Evolutionary conservation across 2,888 invertebrate species (phyloP).

Genomic region (Lymantria dispar): DNA sequence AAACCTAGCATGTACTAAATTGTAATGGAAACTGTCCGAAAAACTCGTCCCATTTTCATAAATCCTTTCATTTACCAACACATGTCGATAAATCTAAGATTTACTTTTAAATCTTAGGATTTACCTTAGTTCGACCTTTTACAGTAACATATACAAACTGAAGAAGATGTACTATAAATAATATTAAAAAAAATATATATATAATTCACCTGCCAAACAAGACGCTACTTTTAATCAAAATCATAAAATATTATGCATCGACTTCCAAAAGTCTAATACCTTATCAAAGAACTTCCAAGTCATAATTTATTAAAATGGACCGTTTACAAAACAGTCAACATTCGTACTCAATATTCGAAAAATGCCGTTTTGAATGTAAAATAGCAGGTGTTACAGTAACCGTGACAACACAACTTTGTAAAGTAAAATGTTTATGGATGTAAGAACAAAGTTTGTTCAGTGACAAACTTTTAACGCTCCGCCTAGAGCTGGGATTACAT

Average conservation of each 20-base stretch:
- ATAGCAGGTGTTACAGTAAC: constrained; percentile 49
- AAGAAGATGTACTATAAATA: too few relatives aligned
- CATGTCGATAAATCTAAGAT: too few relatives aligned
- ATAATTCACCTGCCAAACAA: background rate
- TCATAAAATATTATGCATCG: constrained; percentile 5
- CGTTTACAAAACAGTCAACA: constrained; percentile 19
- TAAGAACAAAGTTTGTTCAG: constrained; percentile 61
- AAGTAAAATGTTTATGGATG: constrained; percentile 78
- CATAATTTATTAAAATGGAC: constrained; percentile 13
- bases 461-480: constrained; percentile 62
- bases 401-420: constrained; percentile 41
- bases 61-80: too few relatives aligned
- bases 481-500: constrained; percentile 65
- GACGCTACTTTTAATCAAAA: background rate
- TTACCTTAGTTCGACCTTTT: too few relatives aligned
- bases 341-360: constrained; percentile 29
- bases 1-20: too few relatives aligned
- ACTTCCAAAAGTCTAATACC: constrained; percentile 7
- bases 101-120: too few relatives aligned
- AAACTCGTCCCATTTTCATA: too few relatives aligned
- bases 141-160: too few relatives aligned
- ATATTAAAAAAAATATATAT: background rate
- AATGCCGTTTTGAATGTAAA: constrained; percentile 50
- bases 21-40: too few relatives aligned
- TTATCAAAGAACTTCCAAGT: constrained; percentile 9